Evolutionary conservation across 2,888 invertebrate genomes (phyloP).

Genomic region (Sepiola atlantica): DNA sequence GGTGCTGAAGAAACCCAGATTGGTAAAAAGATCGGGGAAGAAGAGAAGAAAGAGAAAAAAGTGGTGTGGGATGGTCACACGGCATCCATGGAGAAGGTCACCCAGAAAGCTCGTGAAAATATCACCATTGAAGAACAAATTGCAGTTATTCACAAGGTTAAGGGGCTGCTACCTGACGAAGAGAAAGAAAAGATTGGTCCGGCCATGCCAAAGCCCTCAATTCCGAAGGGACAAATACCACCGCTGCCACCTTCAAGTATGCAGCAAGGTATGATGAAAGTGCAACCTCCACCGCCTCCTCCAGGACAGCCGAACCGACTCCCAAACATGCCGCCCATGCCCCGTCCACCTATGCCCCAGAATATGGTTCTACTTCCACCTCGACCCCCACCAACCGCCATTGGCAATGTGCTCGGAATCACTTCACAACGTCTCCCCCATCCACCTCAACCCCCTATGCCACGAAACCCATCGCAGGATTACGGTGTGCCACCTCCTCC

Average conservation of each 20-base stretch:
- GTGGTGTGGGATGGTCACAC: constrained; percentile 99
- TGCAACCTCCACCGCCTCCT: constrained; percentile 58
- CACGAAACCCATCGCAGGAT: constrained; percentile 50
- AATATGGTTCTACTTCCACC: constrained; percentile 66
- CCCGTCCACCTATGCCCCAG: constrained; percentile 51
- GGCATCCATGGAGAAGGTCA: constrained; percentile 95
- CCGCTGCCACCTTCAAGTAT: constrained; percentile 59
- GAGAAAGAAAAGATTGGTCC: constrained; percentile 98
- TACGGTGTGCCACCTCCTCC: constrained; percentile 51
- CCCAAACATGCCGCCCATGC: constrained; percentile 59
- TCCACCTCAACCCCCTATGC: constrained; percentile 41
- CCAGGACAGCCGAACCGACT: constrained; percentile 60
- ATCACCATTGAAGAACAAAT: constrained; percentile 97
- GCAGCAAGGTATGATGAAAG: constrained; percentile 69
- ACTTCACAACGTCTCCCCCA: constrained; percentile 41
- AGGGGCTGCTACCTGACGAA: constrained; percentile 93
- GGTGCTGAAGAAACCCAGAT: constrained; percentile 98
- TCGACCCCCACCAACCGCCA: constrained; percentile 57
- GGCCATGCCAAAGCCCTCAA: constrained; percentile 73
- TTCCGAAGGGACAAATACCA: constrained; percentile 65
- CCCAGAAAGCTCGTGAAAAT: constrained; percentile 93
- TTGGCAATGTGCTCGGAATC: constrained; percentile 32
- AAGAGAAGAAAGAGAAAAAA: constrained; percentile 84
- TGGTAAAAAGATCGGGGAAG: constrained; percentile 87
- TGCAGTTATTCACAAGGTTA: constrained; percentile 96